Evolutionary conservation across 1,140 invertebrate species (phyloP).

Genomic region (Habropoda laboriosa): DNA sequence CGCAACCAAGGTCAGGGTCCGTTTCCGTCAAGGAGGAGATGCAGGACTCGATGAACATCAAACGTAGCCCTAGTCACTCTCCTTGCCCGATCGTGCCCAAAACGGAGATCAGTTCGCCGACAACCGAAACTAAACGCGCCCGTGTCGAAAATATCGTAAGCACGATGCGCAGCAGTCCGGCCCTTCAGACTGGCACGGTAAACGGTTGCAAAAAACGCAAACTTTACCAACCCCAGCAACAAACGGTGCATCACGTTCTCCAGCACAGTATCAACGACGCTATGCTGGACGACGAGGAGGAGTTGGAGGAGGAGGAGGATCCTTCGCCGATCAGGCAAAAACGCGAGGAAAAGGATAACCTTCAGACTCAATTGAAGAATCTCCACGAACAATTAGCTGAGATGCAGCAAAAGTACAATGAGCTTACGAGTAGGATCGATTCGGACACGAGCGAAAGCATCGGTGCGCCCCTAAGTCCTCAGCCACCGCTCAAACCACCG

Average conservation of each 20-base stretch:
- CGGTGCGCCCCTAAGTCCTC: constrained; percentile 84
- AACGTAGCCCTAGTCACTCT: constrained; percentile 77
- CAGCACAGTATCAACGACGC: constrained; percentile 85
- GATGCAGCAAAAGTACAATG: constrained; percentile 95
- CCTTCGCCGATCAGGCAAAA: constrained; percentile 89
- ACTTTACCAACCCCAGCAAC: constrained; percentile 97
- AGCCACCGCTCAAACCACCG: constrained; percentile 82
- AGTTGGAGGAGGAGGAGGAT: constrained; percentile 88
- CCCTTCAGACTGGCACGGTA: constrained; percentile 86
- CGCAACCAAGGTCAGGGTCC: constrained; percentile 84
- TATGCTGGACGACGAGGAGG: constrained; percentile 88
- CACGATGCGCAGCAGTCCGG: constrained; percentile 93
- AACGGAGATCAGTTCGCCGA: constrained; percentile 77
- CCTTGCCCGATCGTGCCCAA: constrained; percentile 78
- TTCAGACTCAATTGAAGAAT: constrained; percentile 91
- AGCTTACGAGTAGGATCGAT: constrained; percentile 92
- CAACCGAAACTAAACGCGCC: constrained; percentile 91
- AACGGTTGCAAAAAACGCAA: constrained; percentile 98
- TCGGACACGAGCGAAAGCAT: constrained; percentile 87
- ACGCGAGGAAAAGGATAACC: constrained; percentile 90
- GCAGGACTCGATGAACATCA: constrained; percentile 83
- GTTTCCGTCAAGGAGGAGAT: constrained; percentile 84
- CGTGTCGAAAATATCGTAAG: constrained; percentile 97
- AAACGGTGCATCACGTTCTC: constrained; percentile 81
- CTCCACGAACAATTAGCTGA: constrained; percentile 94